Base-by-base conservation (phyloP, 1,140 invertebrate genomes). In the Tetragnatha versicolor region DNA sequence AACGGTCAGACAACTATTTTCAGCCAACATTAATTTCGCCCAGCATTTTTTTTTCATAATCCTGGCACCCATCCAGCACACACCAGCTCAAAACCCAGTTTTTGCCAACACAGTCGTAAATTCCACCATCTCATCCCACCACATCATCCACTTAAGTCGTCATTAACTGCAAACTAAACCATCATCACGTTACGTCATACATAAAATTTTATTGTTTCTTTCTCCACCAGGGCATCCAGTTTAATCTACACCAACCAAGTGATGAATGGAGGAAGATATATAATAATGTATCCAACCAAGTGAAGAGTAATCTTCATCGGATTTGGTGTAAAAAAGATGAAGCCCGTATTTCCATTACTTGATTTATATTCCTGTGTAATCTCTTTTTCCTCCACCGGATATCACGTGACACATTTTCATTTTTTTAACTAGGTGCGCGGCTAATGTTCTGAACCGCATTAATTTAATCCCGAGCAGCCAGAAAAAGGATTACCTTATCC, bases 121-220 rank as follows among this genome's bases (percentile, higher is more conserved):
- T 61, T 37, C 29, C 10, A n/a, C 14, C 58, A 20, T 61, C 33
- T 17, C n/a, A 42, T 42, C 60, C 60, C 60, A 27, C 4, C 2
- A 22, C 49, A 70, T 6, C 31, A 55, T 55, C n/a, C 68, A 70
- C 68, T 70, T 70, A 70, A 70, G 49, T 70, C 33, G 55, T 70
- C 68, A 70, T 70, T 70, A 70, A 70, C 47, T 70, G 27, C 49
- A 70, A 70, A 70, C 68, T 70, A 29, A 55, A 70, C 68, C 68
- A 55, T 70, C 68, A 70, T 37, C 68, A 35, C 33, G 14, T 55
- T 70, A 55, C 55, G 55, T 39, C 68, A 55, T 70, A 27, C 47
- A 55, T 37, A 70, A 55, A 70, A 25, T 25, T 7, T 14, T n/a
- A n/a, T 7, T 22, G 39, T 17, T 42, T 42, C 39, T 42, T 25